These are phyloP conservation scores for Clytia hemisphaerica DNA, from an alignment of 30 jellyfish, hydroid and myxozoan genomes.

Conservation along the genomic window DNA sequence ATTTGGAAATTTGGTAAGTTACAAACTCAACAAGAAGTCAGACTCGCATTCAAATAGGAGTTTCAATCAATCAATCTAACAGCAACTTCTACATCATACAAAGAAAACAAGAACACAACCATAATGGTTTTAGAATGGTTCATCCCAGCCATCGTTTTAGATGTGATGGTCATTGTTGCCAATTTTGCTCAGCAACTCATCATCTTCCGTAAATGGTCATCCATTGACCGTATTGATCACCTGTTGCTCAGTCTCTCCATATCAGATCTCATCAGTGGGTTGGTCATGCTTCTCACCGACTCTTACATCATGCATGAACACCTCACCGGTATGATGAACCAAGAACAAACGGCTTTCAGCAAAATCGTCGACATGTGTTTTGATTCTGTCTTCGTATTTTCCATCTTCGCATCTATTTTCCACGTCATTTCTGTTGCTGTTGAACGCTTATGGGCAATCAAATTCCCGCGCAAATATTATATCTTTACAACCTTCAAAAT, in stretches of 20 bases:
- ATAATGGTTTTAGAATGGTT: slow-evolving; percentile 10
- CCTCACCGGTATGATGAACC: background rate
- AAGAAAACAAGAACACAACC: too few relatives aligned
- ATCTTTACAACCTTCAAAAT: slow-evolving; percentile 30
- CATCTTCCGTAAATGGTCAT: slow-evolving; percentile 16
- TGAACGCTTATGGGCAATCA: slow-evolving; percentile 27
- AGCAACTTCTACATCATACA: too few relatives aligned
- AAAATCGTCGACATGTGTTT: background rate
- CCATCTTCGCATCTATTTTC: slow-evolving; percentile 32
- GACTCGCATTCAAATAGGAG: too few relatives aligned
- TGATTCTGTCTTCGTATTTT: slow-evolving; percentile 29
- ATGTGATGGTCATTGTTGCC: slow-evolving; percentile 26
- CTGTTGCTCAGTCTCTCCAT: slow-evolving; percentile 26
- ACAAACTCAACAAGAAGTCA: too few relatives aligned
- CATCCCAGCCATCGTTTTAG: slow-evolving; percentile 18
- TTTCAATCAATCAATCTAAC: too few relatives aligned
- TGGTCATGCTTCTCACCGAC: slow-evolving; percentile 31
- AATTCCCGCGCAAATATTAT: slow-evolving; percentile 31
- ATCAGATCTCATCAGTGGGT: slow-evolving; percentile 29
- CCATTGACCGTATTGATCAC: slow-evolving; percentile 30
- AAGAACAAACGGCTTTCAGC: background rate
- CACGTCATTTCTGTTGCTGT: slow-evolving; percentile 42
- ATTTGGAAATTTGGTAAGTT: too few relatives aligned
- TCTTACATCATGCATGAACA: slow-evolving; percentile 16
- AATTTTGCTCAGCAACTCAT: slow-evolving; percentile 13